Conservation (phyloP, 2,797 vertebrate genomes). For the Falco naumanni region DNA sequence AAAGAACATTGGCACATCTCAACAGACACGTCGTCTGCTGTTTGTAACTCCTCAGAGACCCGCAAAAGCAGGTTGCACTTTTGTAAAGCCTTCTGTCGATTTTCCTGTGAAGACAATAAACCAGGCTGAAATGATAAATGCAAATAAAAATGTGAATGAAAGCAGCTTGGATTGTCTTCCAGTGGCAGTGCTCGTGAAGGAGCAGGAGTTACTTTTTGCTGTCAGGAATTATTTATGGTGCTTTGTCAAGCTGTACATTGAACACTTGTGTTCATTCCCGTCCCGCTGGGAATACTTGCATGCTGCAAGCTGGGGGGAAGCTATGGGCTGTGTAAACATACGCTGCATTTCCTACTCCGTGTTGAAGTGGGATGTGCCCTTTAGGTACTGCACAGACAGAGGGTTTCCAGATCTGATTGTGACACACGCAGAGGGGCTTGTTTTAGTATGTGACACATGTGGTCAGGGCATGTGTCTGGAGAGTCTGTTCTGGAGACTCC, state of each 20-base stretch:
- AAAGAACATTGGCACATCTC: neutral
- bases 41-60: neutral
- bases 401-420: neutral
- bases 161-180: neutral
- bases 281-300: neutral
- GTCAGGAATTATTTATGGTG: neutral
- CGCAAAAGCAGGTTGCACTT: neutral
- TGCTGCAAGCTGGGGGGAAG: neutral
- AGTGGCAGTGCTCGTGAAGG: neutral
- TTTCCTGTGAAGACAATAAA: neutral
- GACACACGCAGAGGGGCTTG: neutral
- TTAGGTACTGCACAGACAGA: neutral
- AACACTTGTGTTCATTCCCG: neutral
- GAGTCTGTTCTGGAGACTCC: neutral
- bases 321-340: neutral
- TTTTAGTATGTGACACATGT: accelerated
- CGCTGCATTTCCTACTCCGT: neutral
- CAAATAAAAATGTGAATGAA: neutral
- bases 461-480: neutral
- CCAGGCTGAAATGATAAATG: neutral
- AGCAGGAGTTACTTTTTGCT: neutral
- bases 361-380: neutral
- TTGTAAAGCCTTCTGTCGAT: neutral
- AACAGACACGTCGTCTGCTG: accelerated
- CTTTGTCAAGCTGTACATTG: neutral